A percentile compares a stretch with the other conserved stretches of the same genome.
phyloP scores from a whole-genome alignment of 1,140 invertebrate genomes.

The Drosophila micromelanica region DNA sequence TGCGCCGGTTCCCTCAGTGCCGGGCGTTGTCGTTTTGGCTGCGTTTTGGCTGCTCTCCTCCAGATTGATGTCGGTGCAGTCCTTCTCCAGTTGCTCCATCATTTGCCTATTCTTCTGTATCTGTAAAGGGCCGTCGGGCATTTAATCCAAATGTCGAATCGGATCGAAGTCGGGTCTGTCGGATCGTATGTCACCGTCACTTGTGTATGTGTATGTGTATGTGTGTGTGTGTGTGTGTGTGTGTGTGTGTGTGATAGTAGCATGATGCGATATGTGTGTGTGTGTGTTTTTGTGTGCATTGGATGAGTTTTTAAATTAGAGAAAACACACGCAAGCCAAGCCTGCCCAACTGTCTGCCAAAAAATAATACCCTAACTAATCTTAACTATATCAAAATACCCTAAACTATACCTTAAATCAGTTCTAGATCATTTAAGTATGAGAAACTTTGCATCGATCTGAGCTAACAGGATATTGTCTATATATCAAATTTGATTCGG shows the following conservation, averaged over 20 bases:
- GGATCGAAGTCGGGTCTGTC: conserved; percentile 1
- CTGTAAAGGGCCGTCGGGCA: conserved; percentile 85
- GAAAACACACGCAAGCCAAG: conserved; percentile 17
- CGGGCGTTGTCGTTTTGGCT: neutral
- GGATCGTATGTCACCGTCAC: neutral
- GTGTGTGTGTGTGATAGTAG: neutral
- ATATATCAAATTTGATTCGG: too few species aligned
- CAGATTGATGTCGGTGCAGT: conserved; percentile 42
- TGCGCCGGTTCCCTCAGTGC: neutral
- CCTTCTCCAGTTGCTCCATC: conserved; percentile 92
- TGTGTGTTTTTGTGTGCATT: neutral
- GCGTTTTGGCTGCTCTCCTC: conserved; percentile 33
- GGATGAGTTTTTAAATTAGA: neutral
- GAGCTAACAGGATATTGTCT: too few species aligned
- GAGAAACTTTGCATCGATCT: too few species aligned
- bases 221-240: neutral
- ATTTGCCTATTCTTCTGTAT: conserved; percentile 98
- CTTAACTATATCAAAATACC: too few species aligned
- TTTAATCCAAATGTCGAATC: conserved; percentile 63
- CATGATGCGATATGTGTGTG: neutral
- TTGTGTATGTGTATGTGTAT: neutral
- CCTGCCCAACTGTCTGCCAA: too few species aligned
- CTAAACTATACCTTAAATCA: too few species aligned
- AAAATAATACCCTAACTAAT: too few species aligned
- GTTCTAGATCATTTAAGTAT: too few species aligned